These are phyloP conservation scores for Drosophila ficusphila DNA, from an alignment of 1,140 invertebrate genomes.

Conservation along the genomic window DNA sequence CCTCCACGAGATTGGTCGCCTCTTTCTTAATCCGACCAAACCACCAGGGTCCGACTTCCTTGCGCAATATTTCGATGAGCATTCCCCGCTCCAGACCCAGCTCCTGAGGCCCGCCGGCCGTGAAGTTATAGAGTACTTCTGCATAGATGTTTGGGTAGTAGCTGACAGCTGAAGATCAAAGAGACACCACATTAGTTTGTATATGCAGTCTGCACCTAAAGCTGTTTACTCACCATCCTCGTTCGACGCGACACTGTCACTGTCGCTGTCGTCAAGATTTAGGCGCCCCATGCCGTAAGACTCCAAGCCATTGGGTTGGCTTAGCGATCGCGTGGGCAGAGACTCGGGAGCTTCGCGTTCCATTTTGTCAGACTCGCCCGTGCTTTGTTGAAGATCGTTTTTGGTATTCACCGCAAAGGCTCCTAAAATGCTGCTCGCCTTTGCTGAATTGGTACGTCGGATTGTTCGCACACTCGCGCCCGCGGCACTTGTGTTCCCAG, in stretches of 20 bases:
- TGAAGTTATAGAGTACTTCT: conserved; percentile 82
- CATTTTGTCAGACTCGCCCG: conserved; percentile 15
- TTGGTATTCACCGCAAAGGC: conserved; percentile 36
- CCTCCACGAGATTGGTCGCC: conserved; percentile 65
- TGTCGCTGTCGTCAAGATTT: conserved; percentile 78
- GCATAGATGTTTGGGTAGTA: conserved; percentile 71
- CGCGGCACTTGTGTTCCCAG: conserved; percentile 2
- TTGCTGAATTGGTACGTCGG: conserved; percentile 76
- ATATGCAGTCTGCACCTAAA: not conserved
- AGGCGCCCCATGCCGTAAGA: conserved; percentile 59
- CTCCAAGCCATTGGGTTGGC: conserved; percentile 90
- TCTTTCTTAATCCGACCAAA: conserved; percentile 81
- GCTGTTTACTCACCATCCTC: conserved; percentile 69
- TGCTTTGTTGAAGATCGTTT: conserved; percentile 34
- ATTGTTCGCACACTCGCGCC: conserved; percentile 54
- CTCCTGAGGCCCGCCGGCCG: conserved; percentile 78
- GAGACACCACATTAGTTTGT: conserved; percentile 2
- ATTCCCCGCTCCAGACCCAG: conserved; percentile 77
- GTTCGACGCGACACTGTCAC: conserved; percentile 77
- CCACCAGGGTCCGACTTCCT: conserved; percentile 83
- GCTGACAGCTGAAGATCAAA: conserved; percentile 37
- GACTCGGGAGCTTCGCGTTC: conserved; percentile 84
- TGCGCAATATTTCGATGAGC: conserved; percentile 78
- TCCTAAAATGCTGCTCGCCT: conserved; percentile 57
- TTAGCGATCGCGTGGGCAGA: conserved; percentile 88